Evolutionary conservation across 2,797 vertebrate species (phyloP).

Genomic region (Gastrophryne carolinensis): DNA sequence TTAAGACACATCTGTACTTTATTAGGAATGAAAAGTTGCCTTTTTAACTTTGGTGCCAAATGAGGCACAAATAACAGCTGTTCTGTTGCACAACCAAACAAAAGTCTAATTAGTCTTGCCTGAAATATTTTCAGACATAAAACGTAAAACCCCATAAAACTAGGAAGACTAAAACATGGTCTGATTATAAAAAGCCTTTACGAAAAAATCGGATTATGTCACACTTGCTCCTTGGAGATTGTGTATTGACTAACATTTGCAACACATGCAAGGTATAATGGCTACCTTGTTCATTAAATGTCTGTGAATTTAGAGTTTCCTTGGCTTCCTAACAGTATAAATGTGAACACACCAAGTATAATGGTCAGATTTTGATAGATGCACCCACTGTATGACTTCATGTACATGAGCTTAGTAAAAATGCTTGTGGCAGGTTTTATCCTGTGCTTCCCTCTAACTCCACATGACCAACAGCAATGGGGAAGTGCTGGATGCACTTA

Average conservation of each 20-base stretch:
- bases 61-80: constrained; percentile 73
- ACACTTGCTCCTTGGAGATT: constrained; percentile 63
- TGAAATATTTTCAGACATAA: constrained; percentile 69
- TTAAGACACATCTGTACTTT: constrained; percentile 75
- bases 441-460: no score
- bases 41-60: constrained; percentile 68
- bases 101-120: constrained; percentile 68
- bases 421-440: no score
- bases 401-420: no score
- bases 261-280: constrained; percentile 70
- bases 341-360: no score
- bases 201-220: constrained; percentile 68
- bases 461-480: no score
- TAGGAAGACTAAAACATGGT: constrained; percentile 58
- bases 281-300: constrained; percentile 71
- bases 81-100: constrained; percentile 72
- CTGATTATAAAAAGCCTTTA: constrained; percentile 72
- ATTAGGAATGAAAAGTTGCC: constrained; percentile 72
- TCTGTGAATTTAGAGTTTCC: constrained; percentile 65
- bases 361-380: no score
- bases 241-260: constrained; percentile 64
- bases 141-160: constrained; percentile 67
- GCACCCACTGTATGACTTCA: no score
- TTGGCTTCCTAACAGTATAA: no score
- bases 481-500: no score